A percentile compares a stretch with the other conserved stretches of the same genome.
Conservation (phyloP, 2,888 invertebrate species). For the Apomyelois bistriatella region DNA sequence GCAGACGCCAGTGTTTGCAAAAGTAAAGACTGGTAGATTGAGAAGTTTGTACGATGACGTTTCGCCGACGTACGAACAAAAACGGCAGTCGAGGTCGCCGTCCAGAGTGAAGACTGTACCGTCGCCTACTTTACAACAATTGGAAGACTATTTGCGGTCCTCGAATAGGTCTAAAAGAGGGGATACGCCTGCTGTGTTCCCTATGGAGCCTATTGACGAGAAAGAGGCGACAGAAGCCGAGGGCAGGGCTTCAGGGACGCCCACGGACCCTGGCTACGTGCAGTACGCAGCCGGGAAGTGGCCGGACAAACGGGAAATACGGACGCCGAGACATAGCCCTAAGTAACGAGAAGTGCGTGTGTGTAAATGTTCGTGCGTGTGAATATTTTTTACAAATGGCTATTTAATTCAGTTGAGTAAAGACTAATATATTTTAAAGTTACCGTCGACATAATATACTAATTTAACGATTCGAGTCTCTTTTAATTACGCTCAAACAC, state of each 20-base stretch:
- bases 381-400: slow-evolving; percentile 36
- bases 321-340: slow-evolving; percentile 81
- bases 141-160: slow-evolving; percentile 68
- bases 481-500: slow-evolving; percentile 44
- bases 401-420: slow-evolving; percentile 31
- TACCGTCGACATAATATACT: slow-evolving; percentile 33
- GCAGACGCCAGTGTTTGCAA: slow-evolving; percentile 71
- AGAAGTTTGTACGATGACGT: slow-evolving; percentile 60
- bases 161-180: slow-evolving; percentile 54
- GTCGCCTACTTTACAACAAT: slow-evolving; percentile 69
- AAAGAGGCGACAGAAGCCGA: slow-evolving; percentile 53
- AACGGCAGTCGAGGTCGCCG: slow-evolving; percentile 54
- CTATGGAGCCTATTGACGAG: slow-evolving; percentile 77
- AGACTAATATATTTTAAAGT: slow-evolving; percentile 43
- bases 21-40: slow-evolving; percentile 62
- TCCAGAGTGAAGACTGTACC: slow-evolving; percentile 58
- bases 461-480: slow-evolving; percentile 36
- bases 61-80: slow-evolving; percentile 58
- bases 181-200: slow-evolving; percentile 67
- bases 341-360: slow-evolving; percentile 37
- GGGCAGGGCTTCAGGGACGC: slow-evolving; percentile 81
- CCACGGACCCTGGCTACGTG: slow-evolving; percentile 86
- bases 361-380: slow-evolving; percentile 30
- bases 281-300: slow-evolving; percentile 86
- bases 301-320: slow-evolving; percentile 76